These are phyloP conservation scores for Muntiacus muntjak DNA, from an alignment of 2,113 vertebrate genomes.

Conservation along the genomic window DNA sequence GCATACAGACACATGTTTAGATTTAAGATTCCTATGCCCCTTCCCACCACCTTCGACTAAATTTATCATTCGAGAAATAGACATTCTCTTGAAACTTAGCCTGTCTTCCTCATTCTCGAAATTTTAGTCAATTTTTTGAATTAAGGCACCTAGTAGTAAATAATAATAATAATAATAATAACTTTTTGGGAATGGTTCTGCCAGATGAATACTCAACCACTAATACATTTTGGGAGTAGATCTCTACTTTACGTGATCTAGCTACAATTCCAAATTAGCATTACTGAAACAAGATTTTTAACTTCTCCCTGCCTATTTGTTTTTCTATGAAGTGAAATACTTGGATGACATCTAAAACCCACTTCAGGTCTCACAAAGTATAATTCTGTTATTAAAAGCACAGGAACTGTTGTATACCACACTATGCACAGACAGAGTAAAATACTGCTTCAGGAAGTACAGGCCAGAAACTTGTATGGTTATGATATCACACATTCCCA, in stretches of 20 bases:
- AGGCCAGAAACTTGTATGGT: neutral
- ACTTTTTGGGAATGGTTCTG: neutral
- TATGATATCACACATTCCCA: neutral
- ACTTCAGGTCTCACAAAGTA: neutral
- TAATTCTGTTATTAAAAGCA: neutral
- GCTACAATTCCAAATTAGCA: neutral
- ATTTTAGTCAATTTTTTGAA: neutral
- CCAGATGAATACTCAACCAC: neutral
- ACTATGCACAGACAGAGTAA: neutral
- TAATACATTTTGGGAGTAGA: neutral
- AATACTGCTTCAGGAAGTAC: neutral
- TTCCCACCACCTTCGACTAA: neutral
- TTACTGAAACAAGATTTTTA: neutral
- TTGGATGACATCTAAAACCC: neutral
- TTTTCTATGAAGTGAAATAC: neutral
- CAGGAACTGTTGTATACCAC: neutral
- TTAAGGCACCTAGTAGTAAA: neutral
- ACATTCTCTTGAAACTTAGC: neutral
- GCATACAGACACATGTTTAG: neutral
- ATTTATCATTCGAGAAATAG: neutral
- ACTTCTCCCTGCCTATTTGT: neutral
- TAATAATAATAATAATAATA: neutral
- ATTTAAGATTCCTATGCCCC: neutral
- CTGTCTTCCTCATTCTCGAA: neutral
- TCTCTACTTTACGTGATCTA: neutral